A percentile compares a stretch with the other conserved stretches of the same genome.
phyloP scores from a whole-genome alignment of 2,888 invertebrate species.

The Deilephila porcellus region DNA sequence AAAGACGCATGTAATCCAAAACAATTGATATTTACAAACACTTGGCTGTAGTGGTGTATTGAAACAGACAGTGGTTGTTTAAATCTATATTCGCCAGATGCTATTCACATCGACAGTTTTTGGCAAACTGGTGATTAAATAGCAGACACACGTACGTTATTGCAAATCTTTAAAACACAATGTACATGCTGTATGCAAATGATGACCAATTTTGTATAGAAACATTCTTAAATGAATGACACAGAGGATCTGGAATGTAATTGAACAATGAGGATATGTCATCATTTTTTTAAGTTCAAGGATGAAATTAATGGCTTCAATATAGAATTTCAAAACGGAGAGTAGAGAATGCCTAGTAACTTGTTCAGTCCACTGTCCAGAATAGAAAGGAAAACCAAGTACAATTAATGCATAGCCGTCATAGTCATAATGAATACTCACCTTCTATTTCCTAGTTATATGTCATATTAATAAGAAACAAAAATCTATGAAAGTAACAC shows the following conservation, averaged over 20 bases:
- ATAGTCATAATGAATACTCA: too few relatives aligned
- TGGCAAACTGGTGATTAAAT: conserved; percentile 27
- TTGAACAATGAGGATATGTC: conserved; percentile 29
- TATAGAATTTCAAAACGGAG: too few relatives aligned
- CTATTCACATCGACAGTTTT: conserved; percentile 14
- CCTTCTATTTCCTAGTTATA: too few relatives aligned
- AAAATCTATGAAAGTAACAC: neutral
- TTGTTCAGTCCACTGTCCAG: too few relatives aligned
- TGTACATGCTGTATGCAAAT: conserved; percentile 41
- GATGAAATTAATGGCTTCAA: neutral
- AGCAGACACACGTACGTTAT: conserved; percentile 31
- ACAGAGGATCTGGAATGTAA: conserved; percentile 30
- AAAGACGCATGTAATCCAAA: neutral
- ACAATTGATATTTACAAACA: neutral
- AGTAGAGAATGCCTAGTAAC: too few relatives aligned
- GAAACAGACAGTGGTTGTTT: conserved; percentile 22
- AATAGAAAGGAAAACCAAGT: too few relatives aligned
- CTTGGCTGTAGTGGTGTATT: conserved; percentile 15
- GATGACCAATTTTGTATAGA: conserved; percentile 36
- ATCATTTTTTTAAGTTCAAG: neutral
- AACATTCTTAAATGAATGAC: conserved; percentile 31
- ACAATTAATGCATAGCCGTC: too few relatives aligned
- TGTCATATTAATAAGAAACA: neutral
- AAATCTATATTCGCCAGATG: conserved; percentile 27
- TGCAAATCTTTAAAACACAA: conserved; percentile 29